Evolutionary conservation across 2,797 vertebrate species (phyloP).

Genomic region (Lates japonicus): DNA sequence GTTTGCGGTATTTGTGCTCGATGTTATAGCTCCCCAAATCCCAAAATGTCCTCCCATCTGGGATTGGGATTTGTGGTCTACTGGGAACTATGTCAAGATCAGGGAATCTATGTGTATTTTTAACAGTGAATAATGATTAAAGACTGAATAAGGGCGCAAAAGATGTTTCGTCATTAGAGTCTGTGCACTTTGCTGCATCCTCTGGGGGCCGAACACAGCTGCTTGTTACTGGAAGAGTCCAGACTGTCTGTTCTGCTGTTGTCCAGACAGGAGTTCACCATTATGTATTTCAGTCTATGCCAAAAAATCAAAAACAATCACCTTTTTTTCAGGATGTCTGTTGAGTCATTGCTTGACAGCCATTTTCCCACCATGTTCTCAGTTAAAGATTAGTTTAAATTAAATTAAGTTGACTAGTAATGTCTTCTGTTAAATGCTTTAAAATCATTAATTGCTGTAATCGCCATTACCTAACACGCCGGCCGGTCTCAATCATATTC

Average conservation of each 20-base stretch:
- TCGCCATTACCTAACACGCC: not conserved
- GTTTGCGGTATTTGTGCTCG: not conserved
- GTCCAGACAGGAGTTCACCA: conserved; percentile 20
- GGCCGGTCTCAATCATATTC: not conserved
- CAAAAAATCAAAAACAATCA: conserved; percentile 24
- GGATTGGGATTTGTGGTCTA: not conserved
- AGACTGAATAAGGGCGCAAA: not conserved
- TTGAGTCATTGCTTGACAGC: conserved; percentile 2
- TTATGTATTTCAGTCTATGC: not conserved
- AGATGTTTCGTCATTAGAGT: not conserved
- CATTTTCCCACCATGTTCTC: not conserved
- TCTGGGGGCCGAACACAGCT: not conserved
- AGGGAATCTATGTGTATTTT: not conserved
- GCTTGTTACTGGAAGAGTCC: conserved; percentile 17
- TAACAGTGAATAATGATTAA: not conserved
- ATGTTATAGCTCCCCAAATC: not conserved
- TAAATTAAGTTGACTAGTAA: not conserved
- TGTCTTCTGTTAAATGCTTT: not conserved
- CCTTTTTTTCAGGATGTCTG: not conserved
- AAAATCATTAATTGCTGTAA: not conserved
- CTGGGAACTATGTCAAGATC: not conserved
- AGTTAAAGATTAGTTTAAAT: conserved; percentile 1
- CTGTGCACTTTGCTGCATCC: not conserved
- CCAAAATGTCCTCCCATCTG: not conserved
- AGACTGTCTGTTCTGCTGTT: conserved; percentile 15